Evolutionary conservation across 2,113 vertebrate genomes (phyloP), one percentile per base, ranked within the genome.

Genomic region (Regulus satrapa): DNA sequence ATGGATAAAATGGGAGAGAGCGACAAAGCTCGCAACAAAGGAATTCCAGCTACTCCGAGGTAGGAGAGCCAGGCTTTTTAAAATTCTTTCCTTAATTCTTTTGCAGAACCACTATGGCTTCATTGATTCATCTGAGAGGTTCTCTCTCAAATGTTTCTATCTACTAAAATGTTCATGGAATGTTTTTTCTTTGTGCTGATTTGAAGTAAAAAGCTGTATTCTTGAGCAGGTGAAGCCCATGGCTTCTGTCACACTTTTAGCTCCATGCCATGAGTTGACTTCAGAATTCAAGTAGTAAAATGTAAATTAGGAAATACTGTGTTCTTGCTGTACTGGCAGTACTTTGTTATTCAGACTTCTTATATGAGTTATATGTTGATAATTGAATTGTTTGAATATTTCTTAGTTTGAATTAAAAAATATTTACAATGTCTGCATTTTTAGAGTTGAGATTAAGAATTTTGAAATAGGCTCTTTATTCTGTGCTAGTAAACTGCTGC

Each of bases 1-100:
- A 99, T 99, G 99, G 99, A 99, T 97, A 99, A 99, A 91, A 99
- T 99, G 99, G 99, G 99, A 85, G 99, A 99, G 85, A 99, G 99
- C 1, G 98, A 99, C 12, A 97, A 66, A 94, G 99, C 98, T 18
- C 97, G 98, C 85, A 99, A 99, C 96, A 99, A 91, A 97, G 99
- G 99, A 85, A 98, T 99, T 94, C 99, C 99, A 26, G 99, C 99
- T 71, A 99, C 99, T 59, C 97, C 97, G 2, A 94, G 97, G 97
- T 97, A 61, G 11, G 52, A 72, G 68, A 56, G 52, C 12, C 3
- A n/a, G 62, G 21, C 45, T n/a, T n/a, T n/a, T n/a, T n/a, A n/a
- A n/a, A n/a, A n/a, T n/a, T n/a, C n/a, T n/a, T n/a, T n/a, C n/a
- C n/a, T n/a, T n/a, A n/a, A 34, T 74, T 88, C 15, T 88, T 77